Percentiles rank a stretch among this genome's conserved stretches.
phyloP scores from a whole-genome alignment of 1,140 invertebrate species.

The Achatina immaculata region DNA sequence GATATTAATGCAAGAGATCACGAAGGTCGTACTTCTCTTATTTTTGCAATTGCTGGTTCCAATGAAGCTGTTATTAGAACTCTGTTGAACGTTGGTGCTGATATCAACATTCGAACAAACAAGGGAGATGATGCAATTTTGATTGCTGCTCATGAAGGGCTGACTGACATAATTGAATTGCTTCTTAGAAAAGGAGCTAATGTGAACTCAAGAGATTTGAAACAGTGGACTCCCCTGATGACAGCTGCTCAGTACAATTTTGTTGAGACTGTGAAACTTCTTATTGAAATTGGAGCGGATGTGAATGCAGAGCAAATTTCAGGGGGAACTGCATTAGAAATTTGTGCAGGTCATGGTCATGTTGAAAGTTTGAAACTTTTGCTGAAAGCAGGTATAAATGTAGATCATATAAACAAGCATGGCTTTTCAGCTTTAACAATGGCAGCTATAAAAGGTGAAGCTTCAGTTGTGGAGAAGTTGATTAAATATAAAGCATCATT shows the following conservation, averaged over 20 bases:
- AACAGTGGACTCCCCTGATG: constrained; percentile 16
- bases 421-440: constrained; percentile 2
- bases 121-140: not conserved
- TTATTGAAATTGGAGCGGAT: not conserved
- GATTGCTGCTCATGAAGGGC: not conserved
- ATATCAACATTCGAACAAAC: not conserved
- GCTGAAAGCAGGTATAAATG: not conserved
- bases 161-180: not conserved
- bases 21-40: not conserved
- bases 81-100: not conserved
- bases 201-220: not conserved
- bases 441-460: not conserved
- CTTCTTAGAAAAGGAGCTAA: not conserved
- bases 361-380: not conserved
- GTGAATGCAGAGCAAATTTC: not conserved
- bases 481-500: not conserved
- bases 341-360: constrained; percentile 16
- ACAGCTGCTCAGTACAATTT: not conserved
- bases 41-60: not conserved
- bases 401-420: not conserved
- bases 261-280: not conserved
- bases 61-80: not conserved
- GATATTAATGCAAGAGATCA: constrained; percentile 14
- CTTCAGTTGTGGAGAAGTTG: not conserved
- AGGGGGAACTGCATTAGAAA: constrained; percentile 6